A percentile compares a stretch with the other conserved stretches of the same genome.
Evolutionary conservation across 2,797 vertebrate species (phyloP).

Genomic region (Channallabes apus): DNA sequence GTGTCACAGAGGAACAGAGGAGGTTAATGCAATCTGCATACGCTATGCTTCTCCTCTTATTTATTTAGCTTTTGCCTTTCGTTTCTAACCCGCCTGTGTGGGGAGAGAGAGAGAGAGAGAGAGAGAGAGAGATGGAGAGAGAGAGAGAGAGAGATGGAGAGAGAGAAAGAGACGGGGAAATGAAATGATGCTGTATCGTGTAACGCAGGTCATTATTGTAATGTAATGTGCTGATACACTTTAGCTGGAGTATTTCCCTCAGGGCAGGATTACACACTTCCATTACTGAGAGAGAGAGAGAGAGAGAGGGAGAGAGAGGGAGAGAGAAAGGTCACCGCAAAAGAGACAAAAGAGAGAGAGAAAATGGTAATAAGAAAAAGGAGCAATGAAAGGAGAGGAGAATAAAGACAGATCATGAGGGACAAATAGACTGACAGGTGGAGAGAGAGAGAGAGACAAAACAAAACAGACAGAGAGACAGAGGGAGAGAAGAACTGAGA

Average conservation of each 20-base stretch:
- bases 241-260: constrained; percentile 61
- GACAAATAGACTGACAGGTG: not conserved
- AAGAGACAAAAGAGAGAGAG: not conserved
- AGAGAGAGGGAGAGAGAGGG: not conserved
- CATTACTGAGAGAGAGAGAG: constrained; percentile 41
- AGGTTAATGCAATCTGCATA: not conserved
- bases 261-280: constrained; percentile 59
- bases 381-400: not conserved
- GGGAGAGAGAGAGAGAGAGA: not conserved
- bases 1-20: not conserved
- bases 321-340: no score
- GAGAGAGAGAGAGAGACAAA: not conserved
- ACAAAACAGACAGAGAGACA: not conserved
- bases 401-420: not conserved
- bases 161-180: not conserved
- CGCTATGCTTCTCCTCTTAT: not conserved
- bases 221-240: constrained; percentile 61
- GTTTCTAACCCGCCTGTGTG: not conserved
- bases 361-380: not conserved
- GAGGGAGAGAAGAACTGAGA: not conserved
- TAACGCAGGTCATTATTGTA: constrained; percentile 61
- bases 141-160: not conserved
- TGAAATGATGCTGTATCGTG: constrained; percentile 55
- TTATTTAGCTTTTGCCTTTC: not conserved
- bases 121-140: not conserved